Conservation (phyloP, 2,888 invertebrate genomes). For the Taphrorychus bicolor region DNA sequence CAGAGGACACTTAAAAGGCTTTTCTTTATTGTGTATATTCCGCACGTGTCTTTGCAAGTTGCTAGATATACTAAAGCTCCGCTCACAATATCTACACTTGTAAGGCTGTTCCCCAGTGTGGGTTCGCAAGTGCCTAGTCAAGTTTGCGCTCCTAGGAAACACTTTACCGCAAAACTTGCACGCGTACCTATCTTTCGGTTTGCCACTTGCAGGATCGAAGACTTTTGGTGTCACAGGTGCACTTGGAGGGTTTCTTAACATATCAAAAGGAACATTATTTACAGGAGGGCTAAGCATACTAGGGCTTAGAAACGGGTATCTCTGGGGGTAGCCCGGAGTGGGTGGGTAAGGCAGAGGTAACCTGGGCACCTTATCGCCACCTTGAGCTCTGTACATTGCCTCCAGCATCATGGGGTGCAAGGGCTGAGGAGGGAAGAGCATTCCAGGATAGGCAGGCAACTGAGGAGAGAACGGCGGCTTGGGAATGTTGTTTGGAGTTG, state of each 20-base stretch:
- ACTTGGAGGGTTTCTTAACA: constrained; percentile 60
- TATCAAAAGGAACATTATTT: constrained; percentile 66
- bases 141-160: constrained; percentile 95
- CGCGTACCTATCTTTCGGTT: constrained; percentile 89
- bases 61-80: constrained; percentile 98
- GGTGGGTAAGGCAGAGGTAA: constrained; percentile 68
- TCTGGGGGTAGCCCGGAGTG: constrained; percentile 59
- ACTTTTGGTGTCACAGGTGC: constrained; percentile 55
- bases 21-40: constrained; percentile 99
- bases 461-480: constrained; percentile 56
- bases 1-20: constrained; percentile 96
- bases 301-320: constrained; percentile 61
- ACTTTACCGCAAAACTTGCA: constrained; percentile 98
- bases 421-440: constrained; percentile 67
- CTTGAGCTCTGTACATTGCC: constrained; percentile 70
- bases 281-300: constrained; percentile 60
- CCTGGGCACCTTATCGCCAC: constrained; percentile 65
- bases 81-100: constrained; percentile 98
- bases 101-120: constrained; percentile 99
- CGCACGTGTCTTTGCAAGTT: constrained; percentile 98
- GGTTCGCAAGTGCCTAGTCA: constrained; percentile 95
- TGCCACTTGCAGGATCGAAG: constrained; percentile 63
- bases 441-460: constrained; percentile 59
- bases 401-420: constrained; percentile 76
- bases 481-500: constrained; percentile 47